Evolutionary conservation across 2,888 invertebrate genomes (phyloP), one percentile per base, ranked within the genome.

Genomic region (Celastrina argiolus): DNA sequence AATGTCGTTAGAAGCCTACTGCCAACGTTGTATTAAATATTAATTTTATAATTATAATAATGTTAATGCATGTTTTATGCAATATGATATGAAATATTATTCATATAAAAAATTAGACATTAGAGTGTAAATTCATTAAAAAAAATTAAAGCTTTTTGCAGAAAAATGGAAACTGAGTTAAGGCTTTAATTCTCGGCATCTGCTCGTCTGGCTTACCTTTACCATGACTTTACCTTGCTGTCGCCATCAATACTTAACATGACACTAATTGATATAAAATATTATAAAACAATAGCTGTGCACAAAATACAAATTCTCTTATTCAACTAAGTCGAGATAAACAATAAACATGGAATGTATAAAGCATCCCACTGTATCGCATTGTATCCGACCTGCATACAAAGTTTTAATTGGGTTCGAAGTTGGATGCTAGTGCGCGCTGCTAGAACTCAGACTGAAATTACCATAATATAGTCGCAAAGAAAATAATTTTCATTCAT

Each of bases 401-500:
- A 31, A 58, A 58, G 31, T 31, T 58, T 58, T 58, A 31, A 58
- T 58, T 58, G 58, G 58, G 58, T 58, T 31, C 31, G 31, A 58
- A 58, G 58, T 58, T 58, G 58, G 58, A 7, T 14, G 28, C 31
- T 1, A 22, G 51, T 10, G 18, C 51, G 51, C 22, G 22, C 18
- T 22, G 51, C 42, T 45, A 41, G 45, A 45, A 51, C 51, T 22
- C 12, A 12, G 18, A n/a, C 41, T 6, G 41, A 14, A 10, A 51
- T 51, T 51, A 51, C 22, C 51, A 51, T 51, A 51, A 51, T 51
- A 51, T 31, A 31, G 28, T 58, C 31, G 58, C 31, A 31, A 51
- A 58, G 58, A 58, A 58, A 58, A 58, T 58, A 58, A 12, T 59
- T 59, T 31, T 59, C 36, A 59, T 34, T 36, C 59, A 31, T 34